These are phyloP conservation scores for Heliconius melpomene DNA, from an alignment of 1,140 invertebrate species.

Conservation along the genomic window DNA sequence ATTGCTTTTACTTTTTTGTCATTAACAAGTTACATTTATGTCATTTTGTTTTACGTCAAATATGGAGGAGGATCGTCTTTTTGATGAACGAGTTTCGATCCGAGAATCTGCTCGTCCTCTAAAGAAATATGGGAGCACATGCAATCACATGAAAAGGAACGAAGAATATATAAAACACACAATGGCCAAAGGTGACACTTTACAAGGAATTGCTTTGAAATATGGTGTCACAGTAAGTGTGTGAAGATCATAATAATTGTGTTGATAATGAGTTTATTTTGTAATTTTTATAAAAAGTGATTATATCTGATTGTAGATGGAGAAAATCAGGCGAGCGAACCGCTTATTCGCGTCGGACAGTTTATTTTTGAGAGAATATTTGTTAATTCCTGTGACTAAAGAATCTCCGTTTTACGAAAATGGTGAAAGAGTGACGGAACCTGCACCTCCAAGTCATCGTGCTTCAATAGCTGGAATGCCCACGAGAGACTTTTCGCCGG, in stretches of 20 bases:
- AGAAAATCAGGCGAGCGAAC: constrained; percentile 93
- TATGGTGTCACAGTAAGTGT: constrained; percentile 94
- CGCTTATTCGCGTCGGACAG: constrained; percentile 94
- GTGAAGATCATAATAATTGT: constrained; percentile 58
- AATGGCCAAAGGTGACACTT: constrained; percentile 90
- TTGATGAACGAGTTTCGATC: constrained; percentile 92
- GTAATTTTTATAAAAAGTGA: constrained; percentile 42
- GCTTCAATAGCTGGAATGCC: constrained; percentile 81
- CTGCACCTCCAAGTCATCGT: constrained; percentile 63
- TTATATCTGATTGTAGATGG: constrained; percentile 85
- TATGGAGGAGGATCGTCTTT: constrained; percentile 87
- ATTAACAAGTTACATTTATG: constrained; percentile 42
- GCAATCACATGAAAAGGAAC: constrained; percentile 84
- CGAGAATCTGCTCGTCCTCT: constrained; percentile 89
- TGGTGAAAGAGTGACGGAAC: constrained; percentile 69
- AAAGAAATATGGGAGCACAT: constrained; percentile 95
- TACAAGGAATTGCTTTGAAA: constrained; percentile 95
- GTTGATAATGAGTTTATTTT: constrained; percentile 58
- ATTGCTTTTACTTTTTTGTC: constrained; percentile 43
- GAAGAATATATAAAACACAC: constrained; percentile 90
- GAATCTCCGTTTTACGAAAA: constrained; percentile 83
- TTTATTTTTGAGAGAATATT: constrained; percentile 90
- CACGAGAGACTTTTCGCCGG: constrained; percentile 76
- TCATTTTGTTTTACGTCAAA: constrained; percentile 72
- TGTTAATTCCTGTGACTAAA: constrained; percentile 89